These are phyloP conservation scores for Patiria pectinifera DNA, from an alignment of 53 echinoderm and acorn worm species.

Conservation along the genomic window DNA sequence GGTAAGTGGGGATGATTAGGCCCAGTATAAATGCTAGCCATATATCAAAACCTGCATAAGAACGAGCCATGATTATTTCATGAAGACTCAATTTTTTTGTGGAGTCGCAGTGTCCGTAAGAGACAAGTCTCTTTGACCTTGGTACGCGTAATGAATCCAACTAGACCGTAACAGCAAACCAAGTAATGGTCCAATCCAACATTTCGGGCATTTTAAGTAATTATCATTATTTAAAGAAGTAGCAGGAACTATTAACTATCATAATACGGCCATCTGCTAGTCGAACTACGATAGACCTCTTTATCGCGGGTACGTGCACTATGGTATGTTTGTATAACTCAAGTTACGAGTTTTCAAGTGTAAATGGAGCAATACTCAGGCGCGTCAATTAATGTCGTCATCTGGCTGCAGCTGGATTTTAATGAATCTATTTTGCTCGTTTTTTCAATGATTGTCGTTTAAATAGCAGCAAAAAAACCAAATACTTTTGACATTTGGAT, in stretches of 20 bases:
- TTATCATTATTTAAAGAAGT: not conserved
- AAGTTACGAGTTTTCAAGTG: not conserved
- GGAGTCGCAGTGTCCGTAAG: not conserved
- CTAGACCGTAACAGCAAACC: slow-evolving; percentile 37
- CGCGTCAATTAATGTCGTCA: not conserved
- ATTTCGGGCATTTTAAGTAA: not conserved
- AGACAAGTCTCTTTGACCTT: slow-evolving; percentile 31
- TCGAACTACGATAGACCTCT: not conserved
- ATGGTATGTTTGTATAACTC: not conserved
- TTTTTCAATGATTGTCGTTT: no score
- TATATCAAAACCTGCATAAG: not conserved
- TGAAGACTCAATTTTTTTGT: slow-evolving; percentile 11
- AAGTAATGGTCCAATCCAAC: not conserved
- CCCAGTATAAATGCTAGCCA: not conserved
- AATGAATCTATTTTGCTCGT: not conserved
- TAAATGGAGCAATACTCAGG: not conserved
- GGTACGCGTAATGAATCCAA: slow-evolving; percentile 26
- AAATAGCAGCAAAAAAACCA: no score
- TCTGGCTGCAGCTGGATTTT: not conserved
- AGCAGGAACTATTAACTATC: slow-evolving; percentile 10
- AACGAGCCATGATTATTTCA: slow-evolving; percentile 45
- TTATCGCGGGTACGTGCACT: not conserved
- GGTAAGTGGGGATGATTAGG: slow-evolving; percentile 26
- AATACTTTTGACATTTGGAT: no score
- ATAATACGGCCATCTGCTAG: slow-evolving; percentile 35